A percentile compares a stretch with the other conserved stretches of the same genome.
Conservation (phyloP, 2,888 invertebrate genomes). For the Tetragonula carbonaria region DNA sequence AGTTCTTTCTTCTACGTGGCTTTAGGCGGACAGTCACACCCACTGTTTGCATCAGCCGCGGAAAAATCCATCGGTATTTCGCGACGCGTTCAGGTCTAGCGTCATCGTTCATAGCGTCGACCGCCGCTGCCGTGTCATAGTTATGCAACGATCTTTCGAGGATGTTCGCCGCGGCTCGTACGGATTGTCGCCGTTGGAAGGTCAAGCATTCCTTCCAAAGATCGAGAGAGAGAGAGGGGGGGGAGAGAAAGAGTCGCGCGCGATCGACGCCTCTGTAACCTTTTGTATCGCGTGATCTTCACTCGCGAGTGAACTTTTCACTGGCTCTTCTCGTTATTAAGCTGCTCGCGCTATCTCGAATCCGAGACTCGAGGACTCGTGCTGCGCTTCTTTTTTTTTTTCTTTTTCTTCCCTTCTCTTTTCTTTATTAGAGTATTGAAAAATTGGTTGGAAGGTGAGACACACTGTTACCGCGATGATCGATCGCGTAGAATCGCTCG, state of each 20-base stretch:
- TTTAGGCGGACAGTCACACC: constrained; percentile 63
- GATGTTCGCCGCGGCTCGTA: constrained; percentile 31
- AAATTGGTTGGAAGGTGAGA: not conserved
- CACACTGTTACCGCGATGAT: not conserved
- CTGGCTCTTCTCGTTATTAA: not conserved
- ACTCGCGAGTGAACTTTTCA: constrained; percentile 36
- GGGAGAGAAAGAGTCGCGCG: not conserved
- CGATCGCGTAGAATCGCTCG: constrained; percentile 4
- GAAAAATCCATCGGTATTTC: constrained; percentile 32
- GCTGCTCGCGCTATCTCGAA: constrained; percentile 31
- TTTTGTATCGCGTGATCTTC: constrained; percentile 38
- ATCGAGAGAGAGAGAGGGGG: not conserved
- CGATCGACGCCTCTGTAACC: constrained; percentile 41
- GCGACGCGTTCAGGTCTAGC: not conserved
- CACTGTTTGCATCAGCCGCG: constrained; percentile 42
- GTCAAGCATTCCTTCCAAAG: constrained; percentile 32
- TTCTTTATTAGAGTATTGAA: not conserved
- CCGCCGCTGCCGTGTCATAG: constrained; percentile 3
- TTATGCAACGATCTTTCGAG: constrained; percentile 61
- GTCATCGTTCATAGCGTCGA: constrained; percentile 13
- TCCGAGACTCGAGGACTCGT: not conserved
- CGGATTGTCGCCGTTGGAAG: constrained; percentile 23
- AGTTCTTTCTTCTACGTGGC: constrained; percentile 44
- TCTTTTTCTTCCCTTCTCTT: not conserved
- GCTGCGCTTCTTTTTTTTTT: too few relatives aligned